Evolutionary conservation across 2,888 invertebrate genomes (phyloP).

Genomic region (Thymelicus sylvestris): DNA sequence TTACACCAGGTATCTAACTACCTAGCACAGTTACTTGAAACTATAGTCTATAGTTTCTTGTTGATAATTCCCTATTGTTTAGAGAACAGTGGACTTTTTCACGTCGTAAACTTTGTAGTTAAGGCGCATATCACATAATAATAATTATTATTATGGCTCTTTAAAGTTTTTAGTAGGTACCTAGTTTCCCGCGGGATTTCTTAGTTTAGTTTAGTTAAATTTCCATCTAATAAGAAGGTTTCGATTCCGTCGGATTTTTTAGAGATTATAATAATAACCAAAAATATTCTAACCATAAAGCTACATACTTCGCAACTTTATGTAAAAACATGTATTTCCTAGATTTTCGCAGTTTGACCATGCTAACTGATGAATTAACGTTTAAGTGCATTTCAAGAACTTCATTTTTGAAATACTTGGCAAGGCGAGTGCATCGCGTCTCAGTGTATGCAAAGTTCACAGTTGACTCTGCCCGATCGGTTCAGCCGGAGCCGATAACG

Average conservation of each 20-base stretch:
- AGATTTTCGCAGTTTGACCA: too few species aligned
- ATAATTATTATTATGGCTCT: not conserved
- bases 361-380: too few species aligned
- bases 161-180: not conserved
- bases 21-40: not conserved
- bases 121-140: not conserved
- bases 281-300: too few species aligned
- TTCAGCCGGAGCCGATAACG: conserved; percentile 67
- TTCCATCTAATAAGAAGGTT: not conserved
- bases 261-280: too few species aligned
- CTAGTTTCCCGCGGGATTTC: not conserved
- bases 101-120: not conserved
- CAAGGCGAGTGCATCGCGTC: conserved; percentile 50
- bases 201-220: not conserved
- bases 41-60: not conserved
- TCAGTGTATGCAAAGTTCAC: conserved; percentile 69
- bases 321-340: too few species aligned
- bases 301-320: too few species aligned
- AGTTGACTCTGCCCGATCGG: conserved; percentile 55
- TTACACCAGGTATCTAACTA: not conserved
- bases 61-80: conserved; percentile 13
- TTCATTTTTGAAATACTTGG: conserved; percentile 40
- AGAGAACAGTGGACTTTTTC: not conserved
- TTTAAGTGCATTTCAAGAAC: conserved; percentile 16
- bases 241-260: not conserved